Evolutionary conservation across 2,888 invertebrate species (phyloP).

Genomic region (Crepidodera aurea): DNA sequence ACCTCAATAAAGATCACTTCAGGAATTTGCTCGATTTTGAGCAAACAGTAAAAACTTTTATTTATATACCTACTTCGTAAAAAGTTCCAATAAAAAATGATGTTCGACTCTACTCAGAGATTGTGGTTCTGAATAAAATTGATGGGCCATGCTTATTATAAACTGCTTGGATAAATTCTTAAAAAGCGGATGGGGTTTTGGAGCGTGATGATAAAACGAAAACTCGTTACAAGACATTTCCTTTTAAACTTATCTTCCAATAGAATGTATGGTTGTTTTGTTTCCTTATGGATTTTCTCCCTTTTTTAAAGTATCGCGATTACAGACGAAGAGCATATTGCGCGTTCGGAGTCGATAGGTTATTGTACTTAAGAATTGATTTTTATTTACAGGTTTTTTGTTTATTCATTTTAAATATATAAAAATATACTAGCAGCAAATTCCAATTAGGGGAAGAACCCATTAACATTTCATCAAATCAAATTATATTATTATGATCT

Average conservation of each 20-base stretch:
- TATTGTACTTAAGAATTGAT: no score
- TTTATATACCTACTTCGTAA: background rate
- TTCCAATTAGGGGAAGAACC: no score
- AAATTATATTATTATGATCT: no score
- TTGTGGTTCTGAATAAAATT: constrained; percentile 6
- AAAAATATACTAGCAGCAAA: no score
- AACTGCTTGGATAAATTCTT: constrained; percentile 15
- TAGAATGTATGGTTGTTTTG: constrained; percentile 15
- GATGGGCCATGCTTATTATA: constrained; percentile 15
- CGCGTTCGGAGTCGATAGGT: background rate
- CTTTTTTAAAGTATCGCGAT: background rate
- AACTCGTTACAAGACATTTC: constrained; percentile 19
- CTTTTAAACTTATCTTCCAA: constrained; percentile 20
- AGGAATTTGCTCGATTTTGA: no score
- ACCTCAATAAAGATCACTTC: no score
- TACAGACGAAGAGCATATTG: background rate
- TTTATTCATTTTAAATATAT: no score
- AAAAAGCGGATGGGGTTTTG: constrained; percentile 14
- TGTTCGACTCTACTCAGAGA: background rate
- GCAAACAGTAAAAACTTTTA: background rate
- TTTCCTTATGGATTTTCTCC: background rate
- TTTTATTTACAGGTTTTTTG: no score
- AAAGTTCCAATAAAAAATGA: background rate
- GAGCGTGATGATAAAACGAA: constrained; percentile 20
- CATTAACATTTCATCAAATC: no score